phyloP scores from a whole-genome alignment of 64 coral and sea anemone species.

The Stichodactyla mertensii region DNA sequence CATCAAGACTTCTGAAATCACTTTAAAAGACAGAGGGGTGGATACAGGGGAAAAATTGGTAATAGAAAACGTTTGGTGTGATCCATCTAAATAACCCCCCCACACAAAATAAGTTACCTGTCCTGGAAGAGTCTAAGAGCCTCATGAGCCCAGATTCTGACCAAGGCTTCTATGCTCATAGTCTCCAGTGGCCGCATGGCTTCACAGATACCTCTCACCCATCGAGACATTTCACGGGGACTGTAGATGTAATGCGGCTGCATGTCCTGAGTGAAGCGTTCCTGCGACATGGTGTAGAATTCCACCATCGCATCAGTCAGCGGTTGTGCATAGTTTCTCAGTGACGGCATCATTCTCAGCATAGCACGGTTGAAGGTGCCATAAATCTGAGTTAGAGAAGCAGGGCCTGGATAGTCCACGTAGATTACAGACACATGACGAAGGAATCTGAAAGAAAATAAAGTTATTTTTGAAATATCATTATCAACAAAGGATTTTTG shows the following conservation, averaged over 20 bases:
- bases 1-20: too few species aligned
- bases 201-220: conserved; percentile 96
- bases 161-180: conserved; percentile 74
- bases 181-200: conserved; percentile 88
- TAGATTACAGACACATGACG: conserved; percentile 91
- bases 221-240: conserved; percentile 96
- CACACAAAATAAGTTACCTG: too few species aligned
- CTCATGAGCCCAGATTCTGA: conserved; percentile 96
- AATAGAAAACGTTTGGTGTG: too few species aligned
- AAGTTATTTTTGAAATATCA: too few species aligned
- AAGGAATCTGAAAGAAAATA: conserved; percentile 62
- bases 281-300: conserved; percentile 98
- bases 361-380: conserved; percentile 99
- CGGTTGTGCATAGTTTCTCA: conserved; percentile 87
- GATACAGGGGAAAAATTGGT: too few species aligned
- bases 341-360: conserved; percentile 84
- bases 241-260: conserved; percentile 99
- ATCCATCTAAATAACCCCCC: too few species aligned
- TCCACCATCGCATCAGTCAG: conserved; percentile 96
- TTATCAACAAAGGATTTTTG: too few species aligned
- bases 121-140: conserved; percentile 93
- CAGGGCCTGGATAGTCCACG: conserved; percentile 86
- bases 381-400: conserved; percentile 90
- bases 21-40: too few species aligned
- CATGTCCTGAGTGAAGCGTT: conserved; percentile 99